Conservation (phyloP, 2,888 invertebrate genomes). For the Cosmopolites sordidus region DNA sequence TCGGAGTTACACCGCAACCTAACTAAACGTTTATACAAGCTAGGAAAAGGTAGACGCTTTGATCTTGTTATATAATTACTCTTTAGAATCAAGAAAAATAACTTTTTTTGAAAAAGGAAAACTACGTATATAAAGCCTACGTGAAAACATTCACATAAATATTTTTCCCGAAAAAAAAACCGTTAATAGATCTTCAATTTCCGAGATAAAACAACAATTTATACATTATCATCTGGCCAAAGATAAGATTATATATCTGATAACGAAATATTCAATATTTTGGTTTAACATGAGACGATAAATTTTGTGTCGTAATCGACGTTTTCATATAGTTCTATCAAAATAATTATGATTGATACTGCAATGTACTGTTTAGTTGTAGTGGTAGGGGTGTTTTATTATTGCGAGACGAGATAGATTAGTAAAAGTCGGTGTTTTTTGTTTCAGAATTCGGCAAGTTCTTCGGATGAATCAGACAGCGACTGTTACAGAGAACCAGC, state of each 20-base stretch:
- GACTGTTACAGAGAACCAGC: constrained; percentile 72
- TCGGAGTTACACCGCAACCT: too few species aligned
- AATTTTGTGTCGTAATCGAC: too few species aligned
- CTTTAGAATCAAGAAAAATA: too few species aligned
- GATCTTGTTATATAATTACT: too few species aligned
- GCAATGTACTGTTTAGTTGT: constrained; percentile 10
- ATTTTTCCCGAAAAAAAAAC: background rate
- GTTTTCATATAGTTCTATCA: too few species aligned
- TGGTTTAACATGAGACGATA: background rate
- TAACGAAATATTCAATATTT: background rate
- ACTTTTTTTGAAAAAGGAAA: too few species aligned
- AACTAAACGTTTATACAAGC: too few species aligned
- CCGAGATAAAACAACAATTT: background rate
- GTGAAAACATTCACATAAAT: background rate
- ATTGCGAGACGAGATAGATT: too few species aligned
- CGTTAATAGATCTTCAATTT: background rate
- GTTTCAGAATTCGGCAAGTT: constrained; percentile 56
- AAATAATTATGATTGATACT: background rate
- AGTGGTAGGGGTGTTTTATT: background rate
- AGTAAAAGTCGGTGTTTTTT: constrained; percentile 15
- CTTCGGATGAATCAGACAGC: constrained; percentile 53
- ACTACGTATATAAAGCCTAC: background rate
- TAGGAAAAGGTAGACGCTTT: too few species aligned
- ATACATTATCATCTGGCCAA: background rate
- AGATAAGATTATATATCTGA: background rate